Evolutionary conservation across 2,113 vertebrate species (phyloP), one percentile per base, ranked within the genome.

Genomic region (Melanostigma gelatinosum): DNA sequence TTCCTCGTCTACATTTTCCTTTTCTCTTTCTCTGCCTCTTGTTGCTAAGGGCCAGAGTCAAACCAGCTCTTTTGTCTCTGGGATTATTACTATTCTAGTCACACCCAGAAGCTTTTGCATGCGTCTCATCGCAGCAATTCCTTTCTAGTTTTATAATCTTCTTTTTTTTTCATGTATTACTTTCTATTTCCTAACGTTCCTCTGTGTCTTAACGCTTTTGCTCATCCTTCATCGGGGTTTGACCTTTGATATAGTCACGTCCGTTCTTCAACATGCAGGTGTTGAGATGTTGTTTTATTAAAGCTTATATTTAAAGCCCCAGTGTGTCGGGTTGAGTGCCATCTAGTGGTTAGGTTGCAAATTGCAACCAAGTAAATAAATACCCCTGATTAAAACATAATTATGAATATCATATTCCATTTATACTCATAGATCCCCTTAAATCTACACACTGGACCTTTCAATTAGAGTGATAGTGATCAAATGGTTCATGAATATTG

Each of bases 51-150:
- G 55, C 50, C 54, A 55, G 40, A 85, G 42, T 78, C 46, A 80
- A 82, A 78, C 73, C 44, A 42, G 32, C 46, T 29, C 71, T 79
- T 85, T 90, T 86, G 74, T 82, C 70, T 88, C 52, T 68, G 54
- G 57, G 77, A 82, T 76, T 84, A 82, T 90, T 85, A 75, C 72
- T 85, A 93, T 90, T 89, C 88, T 75, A 63, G 78, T 87, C 87
- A 90, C 63, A 79, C 20, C 57, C 62, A 22, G 64, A 12, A 71
- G 82, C 80, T 82, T 80, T 87, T 78, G 77, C 82, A 85, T 90
- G 84, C 42, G 67, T 88, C 73, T 88, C 82, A 79, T 69, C 71
- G 72, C 46, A 78, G 72, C 57, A 69, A 72, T 85, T 78, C 46
- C 82, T 79, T 68, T 86, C 68, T 50, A 62, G 44, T 46, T 77